These are phyloP conservation scores for Podarcis cretensis DNA, from an alignment of 2,113 vertebrate species.

Conservation along the genomic window DNA sequence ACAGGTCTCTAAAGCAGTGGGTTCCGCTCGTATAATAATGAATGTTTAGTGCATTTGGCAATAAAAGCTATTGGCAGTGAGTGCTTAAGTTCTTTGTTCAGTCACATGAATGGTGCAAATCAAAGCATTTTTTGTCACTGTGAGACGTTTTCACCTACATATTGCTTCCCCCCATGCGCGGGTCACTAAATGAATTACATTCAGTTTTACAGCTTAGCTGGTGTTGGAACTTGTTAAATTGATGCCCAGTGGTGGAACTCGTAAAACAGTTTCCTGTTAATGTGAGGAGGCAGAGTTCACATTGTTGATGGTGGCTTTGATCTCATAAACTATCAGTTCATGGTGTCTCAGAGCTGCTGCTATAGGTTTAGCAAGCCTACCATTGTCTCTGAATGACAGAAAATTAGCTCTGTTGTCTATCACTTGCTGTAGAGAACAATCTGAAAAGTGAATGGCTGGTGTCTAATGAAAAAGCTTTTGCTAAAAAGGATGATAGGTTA, in stretches of 20 bases:
- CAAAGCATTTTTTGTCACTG: conserved; percentile 75
- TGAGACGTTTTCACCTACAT: conserved; percentile 72
- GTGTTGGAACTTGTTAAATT: conserved; percentile 73
- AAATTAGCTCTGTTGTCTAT: conserved; percentile 67
- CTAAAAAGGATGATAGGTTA: conserved; percentile 49
- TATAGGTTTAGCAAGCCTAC: conserved; percentile 68
- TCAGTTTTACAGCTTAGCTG: conserved; percentile 64
- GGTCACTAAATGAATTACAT: conserved; percentile 73
- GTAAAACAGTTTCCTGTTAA: conserved; percentile 77
- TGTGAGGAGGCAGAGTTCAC: conserved; percentile 61
- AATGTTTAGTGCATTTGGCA: conserved; percentile 65
- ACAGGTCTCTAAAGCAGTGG: conserved; percentile 64
- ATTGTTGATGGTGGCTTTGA: conserved; percentile 70
- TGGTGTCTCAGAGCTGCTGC: conserved; percentile 66
- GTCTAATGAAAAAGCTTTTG: conserved; percentile 45
- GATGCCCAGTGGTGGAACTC: conserved; percentile 71
- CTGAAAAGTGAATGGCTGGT: conserved; percentile 43
- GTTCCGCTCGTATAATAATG: conserved; percentile 56
- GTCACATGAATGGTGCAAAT: conserved; percentile 75
- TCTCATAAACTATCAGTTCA: conserved; percentile 74
- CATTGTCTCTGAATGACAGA: conserved; percentile 67
- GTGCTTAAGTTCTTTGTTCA: conserved; percentile 75
- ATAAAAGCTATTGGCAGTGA: conserved; percentile 67
- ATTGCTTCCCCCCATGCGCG: conserved; percentile 60
- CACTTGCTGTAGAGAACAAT: conserved; percentile 37